Base-by-base conservation (phyloP, 2,888 invertebrate genomes). In the Chloromyia formosa region DNA sequence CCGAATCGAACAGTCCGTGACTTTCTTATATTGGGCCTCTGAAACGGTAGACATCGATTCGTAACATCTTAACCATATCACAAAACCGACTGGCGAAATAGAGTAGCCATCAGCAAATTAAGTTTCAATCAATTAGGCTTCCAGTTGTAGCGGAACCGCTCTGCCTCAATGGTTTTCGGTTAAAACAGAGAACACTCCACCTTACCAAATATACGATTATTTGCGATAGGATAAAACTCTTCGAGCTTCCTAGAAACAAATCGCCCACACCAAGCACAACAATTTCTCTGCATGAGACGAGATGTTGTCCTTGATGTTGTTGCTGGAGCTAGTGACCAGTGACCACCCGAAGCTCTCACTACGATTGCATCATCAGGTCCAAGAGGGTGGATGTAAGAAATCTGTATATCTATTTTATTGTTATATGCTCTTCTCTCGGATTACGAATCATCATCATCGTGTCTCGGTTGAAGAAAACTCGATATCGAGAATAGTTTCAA, bases 81-180 rank as follows among this genome's bases (percentile, higher is more conserved):
- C 27, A 35, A 35, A 35, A 35, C 23, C 42, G 12, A 54, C 53
- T 54, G 56, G 58, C 27, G 71, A 71, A 71, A 71, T 71, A 10
- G 71, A 71, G 71, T 71, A 71, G 71, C 71, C 71, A 71, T 71
- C 71, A 71, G 71, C 56, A 71, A 71, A 71, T 71, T 71, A 71
- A 71, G 71, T 71, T 71, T 71, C 71, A 71, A 71, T 71, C 71
- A 71, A 71, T 71, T 71, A 71, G 56, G 58, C 9, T 27, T 18
- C 53, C 68, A 69, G 68, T 58, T 58, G 56, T 56, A 71, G 56
- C 71, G 71, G 71, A 71, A 71, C 56, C 20, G 18, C 7, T 40
- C 42, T 71, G 71, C 40, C 42, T 71, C 56, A 71, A 42, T 56
- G 58, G 71, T 58, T 71, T 18, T 71, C 40, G 71, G 66, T 66